Conservation (phyloP, 2,797 vertebrate species). For the Hippocampus kuda region DNA sequence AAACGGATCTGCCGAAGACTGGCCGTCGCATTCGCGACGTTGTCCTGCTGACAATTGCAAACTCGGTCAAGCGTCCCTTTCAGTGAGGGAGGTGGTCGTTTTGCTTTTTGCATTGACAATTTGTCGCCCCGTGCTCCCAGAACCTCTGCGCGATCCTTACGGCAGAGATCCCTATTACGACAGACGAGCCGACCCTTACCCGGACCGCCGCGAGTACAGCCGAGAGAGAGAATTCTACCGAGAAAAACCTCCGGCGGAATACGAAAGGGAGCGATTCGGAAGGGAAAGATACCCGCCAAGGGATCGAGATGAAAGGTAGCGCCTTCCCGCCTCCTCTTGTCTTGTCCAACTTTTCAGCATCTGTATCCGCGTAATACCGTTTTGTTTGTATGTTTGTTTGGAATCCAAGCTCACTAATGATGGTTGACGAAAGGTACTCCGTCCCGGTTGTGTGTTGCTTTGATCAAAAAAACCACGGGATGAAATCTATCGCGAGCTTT, state of each 20-base stretch:
- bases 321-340: neutral
- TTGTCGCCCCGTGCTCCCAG: constrained; percentile 32
- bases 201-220: constrained; percentile 84
- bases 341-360: neutral
- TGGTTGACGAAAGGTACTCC: constrained; percentile 59
- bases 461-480: constrained; percentile 1
- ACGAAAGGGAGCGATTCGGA: constrained; percentile 86
- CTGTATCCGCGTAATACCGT: constrained; percentile 33
- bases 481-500: neutral
- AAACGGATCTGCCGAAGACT: too few relatives aligned
- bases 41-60: too few relatives aligned
- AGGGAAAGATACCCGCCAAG: constrained; percentile 79
- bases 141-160: constrained; percentile 74
- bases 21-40: too few relatives aligned
- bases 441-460: constrained; percentile 1
- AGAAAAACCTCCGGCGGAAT: constrained; percentile 75
- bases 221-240: constrained; percentile 80
- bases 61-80: too few relatives aligned
- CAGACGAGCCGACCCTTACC: constrained; percentile 73
- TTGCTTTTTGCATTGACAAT: constrained; percentile 4
- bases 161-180: constrained; percentile 84
- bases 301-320: constrained; percentile 87
- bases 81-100: neutral
- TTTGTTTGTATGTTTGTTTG: constrained; percentile 32
- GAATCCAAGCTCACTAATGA: constrained; percentile 53